These are phyloP conservation scores for Polypterus bichir DNA, from an alignment of 2,113 vertebrate genomes.

Conservation along the genomic window DNA sequence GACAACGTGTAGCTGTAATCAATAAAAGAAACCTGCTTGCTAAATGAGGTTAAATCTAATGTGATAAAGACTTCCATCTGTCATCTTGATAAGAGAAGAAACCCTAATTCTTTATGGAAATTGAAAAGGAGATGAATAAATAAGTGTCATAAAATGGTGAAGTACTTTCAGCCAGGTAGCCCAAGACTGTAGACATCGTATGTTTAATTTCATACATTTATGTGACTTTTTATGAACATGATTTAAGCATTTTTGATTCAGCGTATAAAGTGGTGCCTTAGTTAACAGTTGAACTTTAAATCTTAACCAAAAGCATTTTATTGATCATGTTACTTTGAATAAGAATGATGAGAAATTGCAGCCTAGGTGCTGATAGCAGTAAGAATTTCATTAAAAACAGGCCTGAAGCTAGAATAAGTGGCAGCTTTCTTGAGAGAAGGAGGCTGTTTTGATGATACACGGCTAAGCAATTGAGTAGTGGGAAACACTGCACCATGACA, in stretches of 20 bases:
- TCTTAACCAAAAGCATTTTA: background rate
- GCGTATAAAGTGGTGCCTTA: too few relatives aligned
- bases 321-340: conserved; percentile 1
- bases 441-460: too few relatives aligned
- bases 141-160: conserved; percentile 21
- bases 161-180: too few relatives aligned
- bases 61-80: conserved; percentile 36
- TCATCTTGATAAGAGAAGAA: conserved; percentile 25
- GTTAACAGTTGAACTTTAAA: background rate
- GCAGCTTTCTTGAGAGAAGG: too few relatives aligned
- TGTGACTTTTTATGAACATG: too few relatives aligned
- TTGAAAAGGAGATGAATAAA: conserved; percentile 28
- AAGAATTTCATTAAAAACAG: background rate
- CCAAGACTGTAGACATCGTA: too few relatives aligned
- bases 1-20: conserved; percentile 34
- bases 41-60: conserved; percentile 38
- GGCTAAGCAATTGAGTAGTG: too few relatives aligned
- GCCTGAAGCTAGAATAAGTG: background rate
- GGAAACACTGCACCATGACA: too few relatives aligned
- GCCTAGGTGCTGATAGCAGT: background rate
- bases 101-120: conserved; percentile 32
- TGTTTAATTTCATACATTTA: too few relatives aligned
- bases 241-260: too few relatives aligned
- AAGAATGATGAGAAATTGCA: background rate
- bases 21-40: conserved; percentile 27